These are phyloP conservation scores for Protobothrops mucrosquamatus DNA, from an alignment of 2,113 vertebrate species.

Conservation along the genomic window DNA sequence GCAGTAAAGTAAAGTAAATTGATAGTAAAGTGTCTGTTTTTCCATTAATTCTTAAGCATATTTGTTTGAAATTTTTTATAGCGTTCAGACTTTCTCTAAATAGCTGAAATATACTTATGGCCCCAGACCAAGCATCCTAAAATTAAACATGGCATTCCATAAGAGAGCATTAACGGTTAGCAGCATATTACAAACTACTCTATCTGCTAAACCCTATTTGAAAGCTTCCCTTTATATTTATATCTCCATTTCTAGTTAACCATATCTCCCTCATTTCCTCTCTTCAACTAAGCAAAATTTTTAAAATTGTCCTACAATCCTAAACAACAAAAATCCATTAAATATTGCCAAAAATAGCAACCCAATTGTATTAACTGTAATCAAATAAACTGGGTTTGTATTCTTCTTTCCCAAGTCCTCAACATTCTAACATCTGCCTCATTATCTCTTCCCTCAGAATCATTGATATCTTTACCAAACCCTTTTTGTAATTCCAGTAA, in stretches of 20 bases:
- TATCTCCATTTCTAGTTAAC: too few relatives aligned
- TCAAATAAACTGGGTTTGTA: not conserved
- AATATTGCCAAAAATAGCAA: too few relatives aligned
- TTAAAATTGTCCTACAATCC: too few relatives aligned
- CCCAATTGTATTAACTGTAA: too few relatives aligned
- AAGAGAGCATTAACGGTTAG: not conserved
- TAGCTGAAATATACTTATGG: not conserved
- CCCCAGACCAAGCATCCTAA: not conserved
- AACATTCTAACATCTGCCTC: not conserved
- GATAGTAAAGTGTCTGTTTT: not conserved
- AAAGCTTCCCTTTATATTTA: too few relatives aligned
- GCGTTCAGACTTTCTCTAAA: not conserved
- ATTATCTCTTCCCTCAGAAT: too few relatives aligned
- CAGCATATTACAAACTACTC: not conserved
- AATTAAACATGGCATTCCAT: not conserved
- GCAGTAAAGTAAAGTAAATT: not conserved
- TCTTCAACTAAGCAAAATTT: too few relatives aligned
- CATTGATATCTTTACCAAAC: not conserved
- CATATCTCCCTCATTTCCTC: too few relatives aligned
- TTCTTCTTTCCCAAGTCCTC: not conserved
- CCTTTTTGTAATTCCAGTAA: not conserved
- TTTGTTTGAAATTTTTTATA: not conserved
- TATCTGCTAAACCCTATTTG: too few relatives aligned
- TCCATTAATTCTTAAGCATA: not conserved
- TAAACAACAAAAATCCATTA: too few relatives aligned